Base-by-base conservation (phyloP, 2,888 invertebrate species). In the Eilema caniola region DNA sequence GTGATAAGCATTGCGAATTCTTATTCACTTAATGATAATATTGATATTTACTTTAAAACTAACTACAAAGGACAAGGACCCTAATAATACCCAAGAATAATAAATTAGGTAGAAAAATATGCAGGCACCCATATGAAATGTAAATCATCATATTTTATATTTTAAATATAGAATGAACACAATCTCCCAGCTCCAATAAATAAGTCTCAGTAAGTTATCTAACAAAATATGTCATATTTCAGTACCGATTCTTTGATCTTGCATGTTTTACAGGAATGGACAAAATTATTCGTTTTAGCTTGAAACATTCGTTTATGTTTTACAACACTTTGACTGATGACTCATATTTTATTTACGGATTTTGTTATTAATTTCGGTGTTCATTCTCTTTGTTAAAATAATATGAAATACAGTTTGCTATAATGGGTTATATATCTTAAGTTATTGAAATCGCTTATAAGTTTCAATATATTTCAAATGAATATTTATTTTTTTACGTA, bases 271-370 rank as follows among this genome's bases (percentile, higher is more conserved):
- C 7, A 14, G 57, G 60, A 28, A 24, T 31, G 25, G 25, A 62
- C 31, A 12, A 70, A 75, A 67, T 76, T 67, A 68, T 76, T 70
- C 62, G 4, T 53, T 3, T 69, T 41, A n/a, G 62, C 70, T 76
- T 65, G 67, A 68, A 59, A 62, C 61, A 67, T 67, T 61, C 68
- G 65, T 69, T 69, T 53, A 59, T 69, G n/a, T 67, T 71, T 78
- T 75, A 62, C 12, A 24, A n/a, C 67, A 23, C 23, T 71, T 73
- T 73, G 76, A 77, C 73, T 71, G 69, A 79, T 77, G 66, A 69
- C 68, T 71, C 33, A 64, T 11, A 12, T 59, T 59, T 59, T 59
- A 59, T 59, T 59, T 25, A 59, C 23, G 25, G 14, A 59, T 57
- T 14, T 24, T 24, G 23, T 57, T 47, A 47, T 47, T 47, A 47